phyloP scores from a whole-genome alignment of 2,113 vertebrate species.

The Pteronura brasiliensis region DNA sequence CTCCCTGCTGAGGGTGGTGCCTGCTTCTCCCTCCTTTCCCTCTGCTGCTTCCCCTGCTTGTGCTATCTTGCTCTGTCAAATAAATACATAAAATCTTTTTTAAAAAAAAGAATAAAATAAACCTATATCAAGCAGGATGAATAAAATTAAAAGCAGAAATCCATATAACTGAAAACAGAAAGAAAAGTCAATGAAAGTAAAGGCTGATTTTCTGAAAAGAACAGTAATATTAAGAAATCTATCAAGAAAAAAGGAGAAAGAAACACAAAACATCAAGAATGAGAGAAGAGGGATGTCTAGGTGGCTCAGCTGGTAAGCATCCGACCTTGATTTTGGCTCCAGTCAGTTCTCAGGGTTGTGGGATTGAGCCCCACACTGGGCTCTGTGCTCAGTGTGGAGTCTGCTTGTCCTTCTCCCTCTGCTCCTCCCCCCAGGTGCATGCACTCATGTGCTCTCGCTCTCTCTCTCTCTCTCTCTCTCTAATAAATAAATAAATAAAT shows the following conservation, averaged over 20 bases:
- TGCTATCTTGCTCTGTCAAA: too few relatives aligned
- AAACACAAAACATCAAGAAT: background rate
- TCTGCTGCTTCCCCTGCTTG: too few relatives aligned
- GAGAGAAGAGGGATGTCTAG: background rate
- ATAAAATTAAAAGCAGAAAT: background rate
- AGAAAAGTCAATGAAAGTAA: slow-evolving; percentile 7
- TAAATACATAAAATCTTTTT: background rate
- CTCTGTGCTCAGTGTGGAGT: background rate
- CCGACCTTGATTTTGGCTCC: background rate
- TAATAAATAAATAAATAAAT: too few relatives aligned
- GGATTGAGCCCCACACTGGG: background rate
- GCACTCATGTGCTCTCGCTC: background rate
- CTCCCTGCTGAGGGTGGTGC: too few relatives aligned
- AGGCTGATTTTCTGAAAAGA: background rate
- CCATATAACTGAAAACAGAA: background rate
- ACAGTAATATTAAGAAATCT: background rate
- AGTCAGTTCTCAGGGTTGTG: background rate
- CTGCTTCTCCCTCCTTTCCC: too few relatives aligned
- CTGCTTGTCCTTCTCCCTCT: background rate
- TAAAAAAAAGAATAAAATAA: slow-evolving; percentile 13
- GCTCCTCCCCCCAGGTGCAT: background rate
- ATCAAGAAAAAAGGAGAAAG: background rate
- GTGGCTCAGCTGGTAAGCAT: background rate
- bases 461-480: background rate
- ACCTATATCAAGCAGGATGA: background rate